Percentiles rank a stretch among this genome's conserved stretches.
These are phyloP conservation scores for Bubalus kerabau DNA, from an alignment of 2,113 vertebrate genomes.

Conservation along the genomic window DNA sequence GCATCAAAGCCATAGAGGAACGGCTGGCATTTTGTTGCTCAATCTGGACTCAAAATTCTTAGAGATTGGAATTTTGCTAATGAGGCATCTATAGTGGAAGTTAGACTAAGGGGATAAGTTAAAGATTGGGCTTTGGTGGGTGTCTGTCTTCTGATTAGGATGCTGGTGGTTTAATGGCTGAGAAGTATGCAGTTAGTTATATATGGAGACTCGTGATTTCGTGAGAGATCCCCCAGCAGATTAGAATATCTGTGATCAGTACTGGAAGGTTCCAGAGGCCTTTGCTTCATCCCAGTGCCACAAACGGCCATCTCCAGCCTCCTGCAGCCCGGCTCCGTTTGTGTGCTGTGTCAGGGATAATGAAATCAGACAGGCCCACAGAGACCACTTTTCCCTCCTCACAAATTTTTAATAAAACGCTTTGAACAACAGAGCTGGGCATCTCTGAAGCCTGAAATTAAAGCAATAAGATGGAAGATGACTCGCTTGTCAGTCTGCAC, in stretches of 20 bases:
- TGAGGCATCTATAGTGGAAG: neutral
- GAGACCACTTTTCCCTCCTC: neutral
- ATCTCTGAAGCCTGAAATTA: slow-evolving; percentile 70
- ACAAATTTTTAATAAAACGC: slow-evolving; percentile 48
- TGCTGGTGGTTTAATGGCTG: neutral
- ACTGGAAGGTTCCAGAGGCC: accelerated
- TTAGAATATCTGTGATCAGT: neutral
- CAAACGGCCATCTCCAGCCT: neutral
- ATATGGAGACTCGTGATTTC: neutral
- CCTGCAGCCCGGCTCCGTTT: neutral
- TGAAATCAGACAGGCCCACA: neutral
- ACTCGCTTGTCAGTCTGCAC: slow-evolving; percentile 22
- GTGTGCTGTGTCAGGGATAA: slow-evolving; percentile 13
- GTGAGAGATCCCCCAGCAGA: neutral
- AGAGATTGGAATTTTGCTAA: neutral
- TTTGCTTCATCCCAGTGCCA: neutral
- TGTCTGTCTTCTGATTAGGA: neutral
- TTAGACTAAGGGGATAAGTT: neutral
- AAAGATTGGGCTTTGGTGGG: neutral
- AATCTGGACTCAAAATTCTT: neutral
- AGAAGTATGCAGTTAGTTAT: neutral
- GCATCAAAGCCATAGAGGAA: neutral
- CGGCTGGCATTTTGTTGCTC: neutral
- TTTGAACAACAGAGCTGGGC: neutral
- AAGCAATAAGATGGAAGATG: slow-evolving; percentile 46